Evolutionary conservation across 2,797 vertebrate genomes (phyloP).

Genomic region (Rhinella marina): DNA sequence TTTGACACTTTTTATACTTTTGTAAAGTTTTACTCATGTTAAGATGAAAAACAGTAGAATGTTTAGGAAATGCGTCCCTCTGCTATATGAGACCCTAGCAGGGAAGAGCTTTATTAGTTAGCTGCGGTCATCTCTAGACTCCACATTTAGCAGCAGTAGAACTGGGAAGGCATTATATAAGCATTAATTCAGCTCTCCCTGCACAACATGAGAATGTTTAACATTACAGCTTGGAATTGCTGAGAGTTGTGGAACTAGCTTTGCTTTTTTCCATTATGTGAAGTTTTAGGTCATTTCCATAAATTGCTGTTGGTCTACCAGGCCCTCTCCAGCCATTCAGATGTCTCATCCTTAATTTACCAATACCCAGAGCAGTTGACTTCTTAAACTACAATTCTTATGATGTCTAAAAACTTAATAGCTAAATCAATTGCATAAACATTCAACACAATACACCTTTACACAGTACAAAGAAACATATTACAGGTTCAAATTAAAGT

Average conservation of each 20-base stretch:
- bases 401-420: background rate
- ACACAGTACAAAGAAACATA: background rate
- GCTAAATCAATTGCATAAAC: background rate
- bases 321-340: background rate
- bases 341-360: background rate
- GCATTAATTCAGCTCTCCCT: constrained; percentile 13
- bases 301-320: background rate
- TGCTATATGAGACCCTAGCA: constrained; percentile 3
- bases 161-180: constrained; percentile 22
- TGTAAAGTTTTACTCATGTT: constrained; percentile 10
- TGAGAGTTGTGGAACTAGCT: constrained; percentile 19
- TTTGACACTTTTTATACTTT: background rate
- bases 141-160: constrained; percentile 28
- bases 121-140: constrained; percentile 20
- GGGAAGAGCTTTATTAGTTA: constrained; percentile 26
- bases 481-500: background rate
- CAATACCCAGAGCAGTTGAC: background rate
- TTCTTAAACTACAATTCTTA: too few species aligned
- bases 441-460: background rate
- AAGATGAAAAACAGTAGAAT: constrained; percentile 2
- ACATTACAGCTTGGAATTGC: constrained; percentile 22
- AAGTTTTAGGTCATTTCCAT: background rate
- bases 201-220: constrained; percentile 18
- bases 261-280: constrained; percentile 5
- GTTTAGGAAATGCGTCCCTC: background rate